Conservation (phyloP, 2,797 vertebrate species). For the Lutjanus argentimaculatus region DNA sequence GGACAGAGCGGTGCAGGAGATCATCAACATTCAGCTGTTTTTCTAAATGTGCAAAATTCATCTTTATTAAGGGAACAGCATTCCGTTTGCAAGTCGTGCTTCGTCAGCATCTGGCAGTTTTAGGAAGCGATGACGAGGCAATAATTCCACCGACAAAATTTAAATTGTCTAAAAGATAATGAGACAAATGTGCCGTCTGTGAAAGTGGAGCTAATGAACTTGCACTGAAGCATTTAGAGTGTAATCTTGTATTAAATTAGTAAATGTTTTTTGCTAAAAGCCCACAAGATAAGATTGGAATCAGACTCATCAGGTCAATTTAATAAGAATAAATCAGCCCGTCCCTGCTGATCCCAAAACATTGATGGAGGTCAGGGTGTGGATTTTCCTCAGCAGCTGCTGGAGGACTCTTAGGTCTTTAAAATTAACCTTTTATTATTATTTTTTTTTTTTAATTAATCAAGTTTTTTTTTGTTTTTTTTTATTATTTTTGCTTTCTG, state of each 20-base stretch:
- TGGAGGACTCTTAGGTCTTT: background rate
- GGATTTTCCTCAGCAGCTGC: background rate
- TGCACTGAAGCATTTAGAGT: slow-evolving; percentile 38
- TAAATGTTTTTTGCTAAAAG: slow-evolving; percentile 21
- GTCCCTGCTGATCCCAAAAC: background rate
- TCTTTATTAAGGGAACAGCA: slow-evolving; percentile 24
- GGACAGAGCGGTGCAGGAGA: slow-evolving; percentile 24
- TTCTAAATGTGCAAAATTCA: background rate
- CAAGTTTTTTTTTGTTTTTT: too few relatives aligned
- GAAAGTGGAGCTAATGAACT: slow-evolving; percentile 49
- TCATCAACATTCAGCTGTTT: slow-evolving; percentile 26
- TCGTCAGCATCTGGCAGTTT: slow-evolving; percentile 33
- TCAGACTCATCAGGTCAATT: slow-evolving; percentile 8
- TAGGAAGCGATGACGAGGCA: slow-evolving; percentile 35
- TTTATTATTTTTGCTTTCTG: background rate
- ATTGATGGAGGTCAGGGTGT: background rate
- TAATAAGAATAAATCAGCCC: slow-evolving; percentile 18
- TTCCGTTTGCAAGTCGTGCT: background rate
- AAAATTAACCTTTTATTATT: background rate
- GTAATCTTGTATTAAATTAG: slow-evolving; percentile 37
- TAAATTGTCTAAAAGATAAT: slow-evolving; percentile 35
- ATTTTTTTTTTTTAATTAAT: too few relatives aligned
- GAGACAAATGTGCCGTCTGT: slow-evolving; percentile 24
- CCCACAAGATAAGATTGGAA: slow-evolving; percentile 14
- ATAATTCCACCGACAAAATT: slow-evolving; percentile 27